phyloP scores from a whole-genome alignment of 2,113 vertebrate species.

The Anarrhichthys ocellatus region DNA sequence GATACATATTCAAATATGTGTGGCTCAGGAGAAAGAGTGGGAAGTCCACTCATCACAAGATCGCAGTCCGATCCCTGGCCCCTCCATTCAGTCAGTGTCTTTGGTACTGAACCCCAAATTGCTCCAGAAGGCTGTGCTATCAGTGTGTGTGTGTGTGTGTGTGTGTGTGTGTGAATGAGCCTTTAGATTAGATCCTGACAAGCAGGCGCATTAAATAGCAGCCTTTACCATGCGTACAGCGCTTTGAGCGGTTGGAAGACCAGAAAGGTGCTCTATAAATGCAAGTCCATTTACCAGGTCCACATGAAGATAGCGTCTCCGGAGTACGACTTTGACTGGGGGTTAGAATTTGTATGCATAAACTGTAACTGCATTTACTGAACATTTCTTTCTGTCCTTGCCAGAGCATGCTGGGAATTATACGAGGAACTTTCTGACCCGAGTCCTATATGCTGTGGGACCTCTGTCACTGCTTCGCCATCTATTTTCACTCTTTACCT shows the following conservation, averaged over 20 bases:
- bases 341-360: not conserved
- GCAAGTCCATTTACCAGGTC: not conserved
- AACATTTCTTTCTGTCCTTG: not conserved
- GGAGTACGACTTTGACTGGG: not conserved
- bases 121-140: not conserved
- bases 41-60: not conserved
- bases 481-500: slow-evolving; percentile 45
- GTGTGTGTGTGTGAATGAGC: not conserved
- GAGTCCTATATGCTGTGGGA: not conserved
- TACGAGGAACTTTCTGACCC: slow-evolving; percentile 39
- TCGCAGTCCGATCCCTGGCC: not conserved
- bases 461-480: slow-evolving; percentile 38
- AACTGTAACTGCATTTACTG: slow-evolving; percentile 8
- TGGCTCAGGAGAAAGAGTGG: not conserved
- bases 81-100: not conserved
- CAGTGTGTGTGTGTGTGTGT: not conserved
- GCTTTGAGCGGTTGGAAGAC: not conserved
- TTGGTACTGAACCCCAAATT: not conserved
- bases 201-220: not conserved
- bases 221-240: not conserved
- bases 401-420: not conserved
- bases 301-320: not conserved
- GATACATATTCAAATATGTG: not conserved
- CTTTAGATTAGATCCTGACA: not conserved
- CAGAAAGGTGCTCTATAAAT: not conserved